Evolutionary conservation across 1,140 invertebrate species (phyloP), one percentile per base, ranked within the genome.

Genomic region (Ceratina japonica): DNA sequence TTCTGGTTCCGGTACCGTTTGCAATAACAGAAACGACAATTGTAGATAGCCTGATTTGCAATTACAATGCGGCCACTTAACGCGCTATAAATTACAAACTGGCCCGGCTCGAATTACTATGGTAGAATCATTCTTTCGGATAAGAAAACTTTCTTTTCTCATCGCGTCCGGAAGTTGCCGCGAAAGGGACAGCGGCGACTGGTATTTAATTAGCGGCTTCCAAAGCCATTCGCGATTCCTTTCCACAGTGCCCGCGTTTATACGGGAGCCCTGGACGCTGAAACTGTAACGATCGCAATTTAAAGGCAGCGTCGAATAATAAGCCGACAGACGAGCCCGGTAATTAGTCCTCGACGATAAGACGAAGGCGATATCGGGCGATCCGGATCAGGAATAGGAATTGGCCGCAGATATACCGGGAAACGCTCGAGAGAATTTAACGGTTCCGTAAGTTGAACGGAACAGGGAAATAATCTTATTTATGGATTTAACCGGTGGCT

Each of bases 31-130:
- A 63, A 61, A 72, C 12, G 68, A 84, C 66, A 79, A 84, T 74
- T 79, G 78, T 73, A 68, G 61, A 82, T 82, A 78, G 44, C 63
- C 69, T 79, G 66, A 86, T 86, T 63, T 86, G 80, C 83, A 85
- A 86, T 86, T 86, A 79, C 64, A 86, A 86, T 82, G 71, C 16
- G 78, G 56, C 83, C 69, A 82, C 72, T 86, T 86, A 85, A 63
- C 79, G 75, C 52, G 49, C 75, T 59, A 85, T 86, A 82, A 86
- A 86, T 85, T 76, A 79, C 80, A 65, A 82, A 79, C 71, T 71
- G 68, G 71, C 72, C 69, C 63, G 27, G 70, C 16, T 31, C 3
- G 77, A 65, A 74, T 74, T 79, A 56, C 16, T 18, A n/a, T n/a
- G n/a, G n/a, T n/a, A 31, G 68, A 84, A 83, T 84, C 81, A 65